Base-by-base conservation (phyloP, 2,113 vertebrate genomes). In the Sorex araneus region DNA sequence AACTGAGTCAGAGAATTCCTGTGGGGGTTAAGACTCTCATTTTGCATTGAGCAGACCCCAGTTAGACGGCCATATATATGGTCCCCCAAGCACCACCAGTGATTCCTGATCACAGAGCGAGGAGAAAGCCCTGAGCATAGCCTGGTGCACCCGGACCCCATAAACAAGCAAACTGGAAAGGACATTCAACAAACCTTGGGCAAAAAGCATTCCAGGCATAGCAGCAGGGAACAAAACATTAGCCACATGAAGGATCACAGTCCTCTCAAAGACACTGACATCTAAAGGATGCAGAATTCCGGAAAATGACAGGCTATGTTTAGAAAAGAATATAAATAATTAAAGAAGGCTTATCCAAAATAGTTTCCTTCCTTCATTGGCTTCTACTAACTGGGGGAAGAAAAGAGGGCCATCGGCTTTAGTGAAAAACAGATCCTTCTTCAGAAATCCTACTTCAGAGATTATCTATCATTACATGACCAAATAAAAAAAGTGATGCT, bases 311-410 rank as follows among this genome's bases (percentile, higher is more conserved):
- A 0, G 2, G 30, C 60, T 76, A 80, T 92, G 90, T 94, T 92
- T 80, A 94, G 85, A 93, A 64, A 95, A 64, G 16, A 71, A 12
- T 74, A 93, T 90, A 81, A 93, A 92, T 90, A 90, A 93, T 89
- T 30, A 84, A 96, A 88, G 91, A 82, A 64, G 25, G 60, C 50
- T 89, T 93, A 66, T 90, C 85, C 63, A 47, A 63, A 63, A 74
- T 57, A 85, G 40, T 85, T 60, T 1, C 0, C 18, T 87, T 86
- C 36, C 19, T 66, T 66, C 64, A 66, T 15, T 57, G 83, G 75
- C 89, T 73, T 86, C 21, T 18, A 84, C 86, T 54, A 84, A 91
- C 2, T 36, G 15, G 19, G 40, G 27, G 5, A 81, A 57, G 71
- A 76, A 43, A 84, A 73, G 5, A 0, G 1, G 6, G 28, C 28